A percentile compares a stretch with the other conserved stretches of the same genome.
These are phyloP conservation scores for Taenioides sp. DNA, from an alignment of 2,797 vertebrate species.

Conservation along the genomic window DNA sequence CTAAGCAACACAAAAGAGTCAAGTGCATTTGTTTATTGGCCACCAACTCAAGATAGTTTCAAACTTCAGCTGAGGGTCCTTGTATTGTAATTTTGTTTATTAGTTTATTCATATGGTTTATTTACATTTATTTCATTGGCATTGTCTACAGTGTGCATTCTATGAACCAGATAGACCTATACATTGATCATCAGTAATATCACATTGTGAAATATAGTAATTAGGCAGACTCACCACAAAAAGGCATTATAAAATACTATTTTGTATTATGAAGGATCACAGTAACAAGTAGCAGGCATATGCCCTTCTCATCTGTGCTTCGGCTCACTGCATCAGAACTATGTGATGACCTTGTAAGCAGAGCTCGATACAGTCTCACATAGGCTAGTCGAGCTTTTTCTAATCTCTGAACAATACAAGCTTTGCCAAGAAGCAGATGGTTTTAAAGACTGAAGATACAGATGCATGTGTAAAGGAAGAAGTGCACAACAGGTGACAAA, in stretches of 20 bases:
- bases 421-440: constrained; percentile 34
- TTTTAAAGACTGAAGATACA: constrained; percentile 41
- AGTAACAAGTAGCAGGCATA: constrained; percentile 12
- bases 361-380: constrained; percentile 4
- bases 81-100: constrained; percentile 26
- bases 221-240: background rate
- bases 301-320: constrained; percentile 10
- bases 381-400: constrained; percentile 4
- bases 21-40: constrained; percentile 67
- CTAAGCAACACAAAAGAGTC: constrained; percentile 77
- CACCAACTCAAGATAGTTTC: constrained; percentile 66
- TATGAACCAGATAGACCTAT: background rate
- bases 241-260: background rate
- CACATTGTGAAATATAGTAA: background rate
- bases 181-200: background rate
- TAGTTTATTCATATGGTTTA: constrained; percentile 16
- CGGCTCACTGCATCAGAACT: constrained; percentile 11
- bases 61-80: constrained; percentile 62
- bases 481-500: constrained; percentile 63
- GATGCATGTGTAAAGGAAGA: constrained; percentile 49
- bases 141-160: background rate
- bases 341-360: constrained; percentile 14
- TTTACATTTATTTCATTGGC: constrained; percentile 6
- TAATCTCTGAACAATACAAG: constrained; percentile 27
- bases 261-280: constrained; percentile 4